Base-by-base conservation (phyloP, 1,140 invertebrate species). In the Mactra quadrangularis region DNA sequence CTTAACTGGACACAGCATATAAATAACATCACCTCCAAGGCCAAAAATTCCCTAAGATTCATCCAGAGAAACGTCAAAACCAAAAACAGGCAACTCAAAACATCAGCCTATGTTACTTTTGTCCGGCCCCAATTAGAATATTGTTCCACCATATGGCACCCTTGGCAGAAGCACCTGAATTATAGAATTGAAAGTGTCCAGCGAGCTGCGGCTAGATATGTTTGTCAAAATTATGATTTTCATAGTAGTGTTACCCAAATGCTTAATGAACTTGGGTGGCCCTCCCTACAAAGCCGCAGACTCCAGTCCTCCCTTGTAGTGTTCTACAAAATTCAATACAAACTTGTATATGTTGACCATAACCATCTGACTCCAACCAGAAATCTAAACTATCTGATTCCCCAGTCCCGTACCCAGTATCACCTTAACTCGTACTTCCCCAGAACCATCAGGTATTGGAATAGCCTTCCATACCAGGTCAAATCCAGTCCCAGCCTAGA, bases 1-100 rank as follows among this genome's bases (percentile, higher is more conserved):
- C n/a, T 79, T 9, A 57, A 60, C 53, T 81, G 64, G 77, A 47
- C 35, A 0, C 11, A 71, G n/a, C 35, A 71, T 60, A 53, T 71
- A 31, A 60, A 45, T 41, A 71, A 57, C 33, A 81, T 59, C 17
- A 27, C 52, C 19, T 15, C 29, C 25, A 45, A 78, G 22, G 50
- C 59, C n/a, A 29, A 62, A 78, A 78, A 78, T 1, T 47, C 25
- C 33, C 38, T 71, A 15, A 31, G 52, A 52, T 53, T 71, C n/a
- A 71, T 71, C 17, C 15, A 68, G 29, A 59, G 55, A 59, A 59
- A 31, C 55, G 29, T 59, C 55, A 59, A 59, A 59, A 25, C 55
- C 22, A 25, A 59, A 29, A 59, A 31, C 22, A 59, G 27, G 27
- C n/a, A 29, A 59, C 19, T 59, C 55, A 25, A 3, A 59, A 59